Evolutionary conservation across 2,797 vertebrate genomes (phyloP), one percentile per base, ranked within the genome.

Genomic region (Gymnothorax reevesii): DNA sequence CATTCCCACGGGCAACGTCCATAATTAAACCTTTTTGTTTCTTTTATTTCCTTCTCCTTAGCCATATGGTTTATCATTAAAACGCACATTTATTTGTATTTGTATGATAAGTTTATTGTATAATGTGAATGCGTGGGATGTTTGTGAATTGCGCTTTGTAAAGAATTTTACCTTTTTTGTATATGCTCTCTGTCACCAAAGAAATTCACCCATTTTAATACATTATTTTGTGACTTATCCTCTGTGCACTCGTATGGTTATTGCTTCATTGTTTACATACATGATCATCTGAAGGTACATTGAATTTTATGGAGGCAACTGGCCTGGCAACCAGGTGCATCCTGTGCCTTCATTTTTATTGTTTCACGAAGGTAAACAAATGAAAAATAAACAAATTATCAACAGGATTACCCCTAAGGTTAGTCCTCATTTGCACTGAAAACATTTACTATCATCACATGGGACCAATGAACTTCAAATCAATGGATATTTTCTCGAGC

Each of bases 131-230:
- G 94, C 94, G 90, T 94, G 91, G 0, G 87, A 90, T 92, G 88
- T 94, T 93, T 96, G 94, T 96, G 94, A 94, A 95, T 94, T 93
- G 93, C 82, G 15, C 82, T 62, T 69, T 91, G 87, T 87, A 85
- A 91, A 88, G 85, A 91, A 57, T 86, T 57, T 86, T 71, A 73
- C 96, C 95, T 93, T 95, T 96, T 87, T 97, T 95, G 95, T 96
- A 96, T 91, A 91, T 95, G 93, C 93, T 96, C 92, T 96, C 94
- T 95, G 95, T 96, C 95, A 95, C 96, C 96, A 96, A 97, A 97
- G 96, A 97, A 96, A 96, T 93, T 94, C 92, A 92, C 93, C 49
- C 91, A 92, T 95, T 87, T 84, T 54, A 84, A 83, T 87, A 85
- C 71, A 71, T 80, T 85, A 55, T 87, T 83, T 79, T 73, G 7